These are phyloP conservation scores for Hyles euphorbiae DNA, from an alignment of 1,140 invertebrate genomes.

Conservation along the genomic window DNA sequence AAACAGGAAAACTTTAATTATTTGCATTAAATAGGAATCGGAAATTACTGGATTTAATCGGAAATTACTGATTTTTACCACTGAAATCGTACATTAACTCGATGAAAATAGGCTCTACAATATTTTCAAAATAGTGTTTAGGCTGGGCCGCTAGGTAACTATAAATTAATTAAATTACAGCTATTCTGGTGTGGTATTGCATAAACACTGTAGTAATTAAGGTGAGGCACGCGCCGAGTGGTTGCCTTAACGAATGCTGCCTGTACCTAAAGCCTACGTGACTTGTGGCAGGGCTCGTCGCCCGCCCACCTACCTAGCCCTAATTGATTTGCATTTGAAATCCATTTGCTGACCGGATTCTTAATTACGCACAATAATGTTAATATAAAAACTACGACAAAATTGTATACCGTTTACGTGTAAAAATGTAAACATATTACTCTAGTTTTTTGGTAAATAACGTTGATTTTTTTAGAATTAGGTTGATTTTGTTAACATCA, in stretches of 20 bases:
- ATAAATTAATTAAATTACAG: neutral
- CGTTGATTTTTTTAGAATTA: too few relatives aligned
- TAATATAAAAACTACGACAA: constrained; percentile 2
- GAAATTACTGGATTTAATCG: too few relatives aligned
- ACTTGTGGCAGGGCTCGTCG: constrained; percentile 38
- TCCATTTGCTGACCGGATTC: constrained; percentile 43
- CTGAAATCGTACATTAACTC: too few relatives aligned
- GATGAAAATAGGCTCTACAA: too few relatives aligned
- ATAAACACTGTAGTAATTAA: constrained; percentile 32
- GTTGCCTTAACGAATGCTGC: constrained; percentile 8
- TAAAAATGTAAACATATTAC: neutral
- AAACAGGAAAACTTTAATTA: too few relatives aligned
- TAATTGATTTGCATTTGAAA: constrained; percentile 37
- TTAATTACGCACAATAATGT: constrained; percentile 24
- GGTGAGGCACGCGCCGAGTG: constrained; percentile 38
- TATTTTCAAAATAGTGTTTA: too few relatives aligned
- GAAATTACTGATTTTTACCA: too few relatives aligned
- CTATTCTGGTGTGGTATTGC: constrained; percentile 17
- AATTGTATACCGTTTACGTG: neutral
- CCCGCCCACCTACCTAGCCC: constrained; percentile 24
- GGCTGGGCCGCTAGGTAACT: too few relatives aligned
- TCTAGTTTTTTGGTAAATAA: too few relatives aligned
- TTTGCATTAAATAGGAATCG: too few relatives aligned
- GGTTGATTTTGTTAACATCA: too few relatives aligned
- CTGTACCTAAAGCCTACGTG: constrained; percentile 46